Percentiles rank a stretch among this genome's conserved stretches.
Conservation (phyloP, 2,113 vertebrate genomes). For the Hippoglossus stenolepis region DNA sequence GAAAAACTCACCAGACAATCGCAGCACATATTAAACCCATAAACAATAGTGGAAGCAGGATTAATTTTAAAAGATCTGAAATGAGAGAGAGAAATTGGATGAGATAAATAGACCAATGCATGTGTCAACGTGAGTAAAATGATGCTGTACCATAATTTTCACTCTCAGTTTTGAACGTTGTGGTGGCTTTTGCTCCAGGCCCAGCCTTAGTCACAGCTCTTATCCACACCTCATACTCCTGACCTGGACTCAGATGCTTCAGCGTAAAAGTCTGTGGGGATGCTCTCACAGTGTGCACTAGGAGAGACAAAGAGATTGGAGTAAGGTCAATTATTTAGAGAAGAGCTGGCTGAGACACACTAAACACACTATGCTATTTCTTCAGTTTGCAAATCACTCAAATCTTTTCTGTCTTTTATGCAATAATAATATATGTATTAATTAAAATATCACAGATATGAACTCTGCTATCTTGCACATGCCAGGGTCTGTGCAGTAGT, state of each 20-base stretch:
- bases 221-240: conserved; percentile 71
- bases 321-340: neutral
- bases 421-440: too few species aligned
- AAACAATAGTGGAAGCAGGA: neutral
- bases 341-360: neutral
- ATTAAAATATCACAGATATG: too few species aligned
- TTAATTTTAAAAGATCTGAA: neutral
- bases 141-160: conserved; percentile 29
- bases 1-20: conserved; percentile 47
- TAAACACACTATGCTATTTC: neutral
- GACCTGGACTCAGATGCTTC: conserved; percentile 39
- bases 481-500: too few species aligned
- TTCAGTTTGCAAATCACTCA: neutral
- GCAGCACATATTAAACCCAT: rapidly evolving
- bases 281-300: conserved; percentile 62
- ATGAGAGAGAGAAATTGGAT: conserved; percentile 11
- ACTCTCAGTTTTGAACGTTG: conserved; percentile 43
- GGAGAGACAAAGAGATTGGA: conserved; percentile 16
- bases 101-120: neutral
- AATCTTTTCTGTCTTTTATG: neutral
- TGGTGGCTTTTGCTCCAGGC: conserved; percentile 43
- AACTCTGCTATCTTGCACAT: too few species aligned
- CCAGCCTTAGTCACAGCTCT: conserved; percentile 72
- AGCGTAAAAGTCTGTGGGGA: conserved; percentile 34
- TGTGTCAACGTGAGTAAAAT: neutral